Percentiles rank a stretch among this genome's conserved stretches.
phyloP scores from a whole-genome alignment of 2,797 vertebrate genomes.

The Chiroxiphia lanceolata region DNA sequence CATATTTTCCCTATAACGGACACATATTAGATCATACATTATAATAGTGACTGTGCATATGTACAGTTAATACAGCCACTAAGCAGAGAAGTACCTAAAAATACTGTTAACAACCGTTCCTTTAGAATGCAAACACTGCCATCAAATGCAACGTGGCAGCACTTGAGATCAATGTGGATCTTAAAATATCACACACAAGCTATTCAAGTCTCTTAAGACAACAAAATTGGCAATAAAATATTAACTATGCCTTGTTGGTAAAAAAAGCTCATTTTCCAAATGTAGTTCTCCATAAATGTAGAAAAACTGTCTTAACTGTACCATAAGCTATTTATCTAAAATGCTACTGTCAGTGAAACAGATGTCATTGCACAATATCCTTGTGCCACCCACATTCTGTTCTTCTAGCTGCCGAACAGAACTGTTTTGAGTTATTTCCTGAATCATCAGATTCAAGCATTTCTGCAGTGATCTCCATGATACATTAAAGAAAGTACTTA shows the following conservation, averaged over 20 bases:
- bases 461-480: background rate
- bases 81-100: background rate
- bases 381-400: constrained; percentile 9
- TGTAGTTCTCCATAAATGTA: background rate
- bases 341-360: constrained; percentile 35
- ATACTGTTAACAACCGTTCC: background rate
- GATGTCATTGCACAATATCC: constrained; percentile 47
- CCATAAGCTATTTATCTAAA: constrained; percentile 34
- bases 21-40: background rate
- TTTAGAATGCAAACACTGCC: background rate
- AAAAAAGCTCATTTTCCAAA: constrained; percentile 36
- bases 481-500: background rate
- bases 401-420: constrained; percentile 37
- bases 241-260: background rate
- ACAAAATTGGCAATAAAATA: constrained; percentile 10
- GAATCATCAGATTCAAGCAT: background rate
- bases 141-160: background rate
- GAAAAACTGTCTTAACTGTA: background rate
- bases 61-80: background rate
- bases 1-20: background rate
- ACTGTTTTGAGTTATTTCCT: constrained; percentile 24
- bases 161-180: background rate
- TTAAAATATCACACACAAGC: background rate
- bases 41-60: background rate
- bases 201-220: constrained; percentile 4